phyloP scores from a whole-genome alignment of 2,888 invertebrate species.

The Dermolepida albohirtum region DNA sequence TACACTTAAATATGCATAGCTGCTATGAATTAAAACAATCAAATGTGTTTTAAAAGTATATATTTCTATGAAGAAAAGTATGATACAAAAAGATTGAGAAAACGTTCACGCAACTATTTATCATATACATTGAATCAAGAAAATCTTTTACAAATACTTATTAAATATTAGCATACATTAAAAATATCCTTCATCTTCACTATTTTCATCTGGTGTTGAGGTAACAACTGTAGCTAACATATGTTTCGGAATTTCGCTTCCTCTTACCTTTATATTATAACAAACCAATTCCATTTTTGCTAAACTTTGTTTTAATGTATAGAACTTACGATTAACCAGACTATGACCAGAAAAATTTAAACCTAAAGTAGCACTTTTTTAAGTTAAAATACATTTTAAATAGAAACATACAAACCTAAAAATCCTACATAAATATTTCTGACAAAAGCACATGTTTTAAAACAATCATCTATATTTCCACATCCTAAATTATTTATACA shows the following conservation, averaged over 20 bases:
- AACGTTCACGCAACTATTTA: too few species aligned
- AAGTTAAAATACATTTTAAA: slow-evolving; percentile 13
- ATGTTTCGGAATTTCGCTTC: slow-evolving; percentile 82
- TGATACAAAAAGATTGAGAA: too few species aligned
- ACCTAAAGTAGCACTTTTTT: too few species aligned
- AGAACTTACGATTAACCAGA: slow-evolving; percentile 79
- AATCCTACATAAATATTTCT: slow-evolving; percentile 75
- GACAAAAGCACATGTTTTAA: slow-evolving; percentile 78
- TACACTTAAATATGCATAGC: too few species aligned
- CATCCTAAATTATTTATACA: slow-evolving; percentile 85
- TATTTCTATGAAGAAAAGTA: too few species aligned
- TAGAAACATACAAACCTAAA: slow-evolving; percentile 64
- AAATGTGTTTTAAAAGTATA: too few species aligned
- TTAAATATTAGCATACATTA: too few species aligned
- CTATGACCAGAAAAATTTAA: slow-evolving; percentile 66
- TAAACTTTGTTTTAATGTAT: slow-evolving; percentile 79
- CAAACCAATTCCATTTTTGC: slow-evolving; percentile 87
- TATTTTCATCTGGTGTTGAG: slow-evolving; percentile 53
- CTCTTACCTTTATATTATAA: slow-evolving; percentile 82
- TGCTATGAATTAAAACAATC: too few species aligned
- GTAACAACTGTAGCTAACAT: slow-evolving; percentile 71
- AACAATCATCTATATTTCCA: slow-evolving; percentile 80
- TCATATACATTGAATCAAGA: too few species aligned
- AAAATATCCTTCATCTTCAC: slow-evolving; percentile 62
- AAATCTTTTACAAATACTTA: too few species aligned